Conservation (phyloP, 64 coral and sea anemone species). For the Stichodactyla mertensii region DNA sequence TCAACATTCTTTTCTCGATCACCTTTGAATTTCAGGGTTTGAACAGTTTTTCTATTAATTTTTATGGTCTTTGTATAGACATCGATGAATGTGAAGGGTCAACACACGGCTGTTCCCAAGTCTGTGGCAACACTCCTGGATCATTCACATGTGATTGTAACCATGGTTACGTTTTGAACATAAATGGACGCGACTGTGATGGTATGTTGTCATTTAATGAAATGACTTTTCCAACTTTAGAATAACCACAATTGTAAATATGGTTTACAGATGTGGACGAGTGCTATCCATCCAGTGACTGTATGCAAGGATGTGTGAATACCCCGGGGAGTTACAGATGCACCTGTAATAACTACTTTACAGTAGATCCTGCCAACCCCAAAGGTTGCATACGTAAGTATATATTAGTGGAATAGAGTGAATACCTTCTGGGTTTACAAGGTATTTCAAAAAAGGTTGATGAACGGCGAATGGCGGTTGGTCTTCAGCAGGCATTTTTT, state of each 20-base stretch:
- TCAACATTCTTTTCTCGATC: background rate
- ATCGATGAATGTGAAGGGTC: conserved; percentile 34
- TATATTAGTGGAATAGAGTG: conserved; percentile 10
- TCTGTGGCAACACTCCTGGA: conserved; percentile 39
- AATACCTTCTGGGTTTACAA: conserved; percentile 34
- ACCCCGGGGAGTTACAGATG: conserved; percentile 37
- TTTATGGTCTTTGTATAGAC: background rate
- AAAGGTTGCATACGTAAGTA: conserved; percentile 25
- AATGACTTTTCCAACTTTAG: background rate
- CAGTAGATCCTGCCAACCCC: conserved; percentile 2
- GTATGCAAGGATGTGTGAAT: conserved; percentile 35
- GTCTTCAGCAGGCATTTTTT: too few relatives aligned
- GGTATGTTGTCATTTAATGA: background rate
- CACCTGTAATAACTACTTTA: conserved; percentile 8
- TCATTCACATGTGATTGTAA: conserved; percentile 32
- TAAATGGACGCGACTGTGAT: conserved; percentile 3
- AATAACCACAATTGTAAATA: background rate
- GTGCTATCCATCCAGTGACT: conserved; percentile 1
- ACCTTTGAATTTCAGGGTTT: background rate
- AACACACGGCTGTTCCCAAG: conserved; percentile 10
- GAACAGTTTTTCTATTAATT: background rate
- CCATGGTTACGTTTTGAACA: conserved; percentile 8
- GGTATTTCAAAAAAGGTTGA: background rate
- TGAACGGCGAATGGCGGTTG: too few relatives aligned
- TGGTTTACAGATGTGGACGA: conserved; percentile 1